These are phyloP conservation scores for Aphrophora alni DNA, from an alignment of 2,888 invertebrate species.

Conservation along the genomic window DNA sequence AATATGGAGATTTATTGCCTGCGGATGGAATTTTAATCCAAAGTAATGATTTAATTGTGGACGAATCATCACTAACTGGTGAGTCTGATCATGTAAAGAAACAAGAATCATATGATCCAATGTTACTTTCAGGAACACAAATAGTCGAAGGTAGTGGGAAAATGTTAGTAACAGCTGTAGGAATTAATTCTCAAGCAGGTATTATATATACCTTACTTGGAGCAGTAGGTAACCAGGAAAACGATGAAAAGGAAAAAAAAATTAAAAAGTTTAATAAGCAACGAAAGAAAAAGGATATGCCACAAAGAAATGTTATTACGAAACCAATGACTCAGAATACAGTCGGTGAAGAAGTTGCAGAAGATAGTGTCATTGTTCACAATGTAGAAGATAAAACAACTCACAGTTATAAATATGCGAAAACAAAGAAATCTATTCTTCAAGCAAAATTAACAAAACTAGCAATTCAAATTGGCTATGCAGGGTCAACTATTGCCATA, in stretches of 20 bases:
- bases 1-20: slow-evolving; percentile 68
- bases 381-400: too few relatives aligned
- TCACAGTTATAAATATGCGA: slow-evolving; percentile 70
- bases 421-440: slow-evolving; percentile 71
- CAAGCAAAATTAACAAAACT: slow-evolving; percentile 70
- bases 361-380: too few relatives aligned
- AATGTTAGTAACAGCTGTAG: slow-evolving; percentile 70
- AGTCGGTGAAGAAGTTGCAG: slow-evolving; percentile 9
- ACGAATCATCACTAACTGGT: slow-evolving; percentile 71
- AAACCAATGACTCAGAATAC: too few relatives aligned
- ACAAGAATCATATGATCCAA: slow-evolving; percentile 63
- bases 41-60: slow-evolving; percentile 69
- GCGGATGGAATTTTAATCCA: slow-evolving; percentile 70
- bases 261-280: slow-evolving; percentile 17
- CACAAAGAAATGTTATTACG: too few relatives aligned
- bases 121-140: slow-evolving; percentile 65
- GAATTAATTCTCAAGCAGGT: slow-evolving; percentile 71
- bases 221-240: slow-evolving; percentile 57
- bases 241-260: neutral
- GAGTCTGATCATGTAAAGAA: slow-evolving; percentile 75
- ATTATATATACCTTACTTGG: slow-evolving; percentile 70
- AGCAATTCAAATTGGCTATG: slow-evolving; percentile 73
- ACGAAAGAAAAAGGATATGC: slow-evolving; percentile 37
- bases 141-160: slow-evolving; percentile 73
- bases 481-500: slow-evolving; percentile 67